Evolutionary conservation across 2,888 invertebrate genomes (phyloP).

Genomic region (Drosophila eohydei): DNA sequence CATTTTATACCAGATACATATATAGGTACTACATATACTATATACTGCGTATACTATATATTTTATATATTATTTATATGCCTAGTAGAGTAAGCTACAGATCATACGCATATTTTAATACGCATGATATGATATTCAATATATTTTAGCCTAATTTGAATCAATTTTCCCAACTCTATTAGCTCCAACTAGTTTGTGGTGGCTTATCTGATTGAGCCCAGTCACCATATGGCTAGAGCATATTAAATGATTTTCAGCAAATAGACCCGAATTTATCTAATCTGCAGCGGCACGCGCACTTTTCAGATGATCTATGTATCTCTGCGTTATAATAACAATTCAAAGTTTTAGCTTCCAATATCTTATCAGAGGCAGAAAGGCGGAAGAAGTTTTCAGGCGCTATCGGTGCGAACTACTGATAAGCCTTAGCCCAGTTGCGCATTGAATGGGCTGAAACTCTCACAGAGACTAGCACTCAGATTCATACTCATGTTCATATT

Average conservation of each 20-base stretch:
- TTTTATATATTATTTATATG: too few species aligned
- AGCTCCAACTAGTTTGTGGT: neutral
- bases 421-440: slow-evolving; percentile 11
- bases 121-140: too few species aligned
- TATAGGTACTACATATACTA: too few species aligned
- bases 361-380: neutral
- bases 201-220: neutral
- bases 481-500: slow-evolving; percentile 2
- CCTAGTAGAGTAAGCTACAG: too few species aligned
- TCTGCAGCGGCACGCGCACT: slow-evolving; percentile 1
- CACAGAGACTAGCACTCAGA: neutral
- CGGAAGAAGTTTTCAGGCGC: neutral
- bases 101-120: too few species aligned
- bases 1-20: too few species aligned
- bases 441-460: neutral
- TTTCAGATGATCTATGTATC: neutral
- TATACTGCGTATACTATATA: too few species aligned
- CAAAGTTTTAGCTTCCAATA: neutral
- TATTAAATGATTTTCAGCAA: neutral
- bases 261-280: neutral
- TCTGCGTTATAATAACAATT: neutral
- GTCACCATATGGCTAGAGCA: neutral
- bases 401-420: slow-evolving; percentile 15
- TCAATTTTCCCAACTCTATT: neutral
- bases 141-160: neutral